Evolutionary conservation across 2,888 invertebrate species (phyloP), one percentile per base, ranked within the genome.

Genomic region (Eupelmus urozonus): DNA sequence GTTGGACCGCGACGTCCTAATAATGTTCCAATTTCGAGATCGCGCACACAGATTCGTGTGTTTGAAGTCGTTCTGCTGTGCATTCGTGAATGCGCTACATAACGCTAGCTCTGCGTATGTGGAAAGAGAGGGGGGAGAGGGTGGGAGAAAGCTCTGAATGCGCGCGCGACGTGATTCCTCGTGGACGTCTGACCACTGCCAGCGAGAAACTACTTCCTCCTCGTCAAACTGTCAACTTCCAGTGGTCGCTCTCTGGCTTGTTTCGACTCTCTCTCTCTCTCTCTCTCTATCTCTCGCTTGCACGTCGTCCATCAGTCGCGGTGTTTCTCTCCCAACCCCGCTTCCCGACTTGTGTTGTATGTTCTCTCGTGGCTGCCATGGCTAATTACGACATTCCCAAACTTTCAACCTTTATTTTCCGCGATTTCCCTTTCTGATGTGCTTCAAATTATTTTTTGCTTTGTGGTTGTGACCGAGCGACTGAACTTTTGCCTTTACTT

Each of bases 1-100:
- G 85, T 81, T 83, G 82, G 83, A 25, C 55, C 72, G 42, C 72
- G 63, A 65, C 83, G 82, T 84, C 84, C 84, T 85, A 85, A 87
- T 87, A 87, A 87, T 85, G 85, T 84, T 85, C 83, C 84, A 85
- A 85, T 86, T 84, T 86, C 81, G 83, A 82, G 80, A 82, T 79
- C 79, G 82, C 81, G 51, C 16, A n/a, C 62, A 42, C 40, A 20
- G 16, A 20, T 16, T 20, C 53, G 16, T 53, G 23, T 81, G 83
- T 82, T 82, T 81, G 79, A 80, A 80, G 79, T 76, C 60, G 82
- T 80, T 80, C 76, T 79, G 57, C 67, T 55, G 25, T 51, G 66
- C 66, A 66, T 49, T 51, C 29, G 49, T 27, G 23, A 53, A 16
- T 45, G 13, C 45, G 2, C 25, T 27, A 23, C 18, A 23, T 49